phyloP scores from a whole-genome alignment of 2,797 vertebrate species.

The Eutrigla gurnardus region DNA sequence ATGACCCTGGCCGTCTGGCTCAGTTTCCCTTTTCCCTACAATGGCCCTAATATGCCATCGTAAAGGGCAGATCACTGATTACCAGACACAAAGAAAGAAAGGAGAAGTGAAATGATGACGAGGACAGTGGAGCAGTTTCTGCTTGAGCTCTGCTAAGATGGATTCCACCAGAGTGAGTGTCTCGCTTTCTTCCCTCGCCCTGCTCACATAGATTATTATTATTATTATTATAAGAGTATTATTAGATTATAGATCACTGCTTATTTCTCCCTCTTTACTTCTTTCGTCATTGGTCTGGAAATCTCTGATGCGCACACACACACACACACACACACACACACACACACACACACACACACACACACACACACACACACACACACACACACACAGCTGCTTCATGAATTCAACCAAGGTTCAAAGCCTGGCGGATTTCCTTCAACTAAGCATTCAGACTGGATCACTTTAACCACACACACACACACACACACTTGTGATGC shows the following conservation, averaged over 20 bases:
- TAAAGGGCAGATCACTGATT: conserved; percentile 8
- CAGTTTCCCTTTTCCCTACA: neutral
- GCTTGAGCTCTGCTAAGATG: conserved; percentile 6
- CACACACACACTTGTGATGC: neutral
- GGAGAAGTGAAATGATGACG: conserved; percentile 4
- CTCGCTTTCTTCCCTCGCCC: conserved; percentile 3
- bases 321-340: conserved; percentile 4
- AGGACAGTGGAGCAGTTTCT: conserved; percentile 20
- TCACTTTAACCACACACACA: conserved; percentile 25
- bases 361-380: neutral
- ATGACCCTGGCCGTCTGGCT: neutral
- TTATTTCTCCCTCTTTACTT: conserved; percentile 18
- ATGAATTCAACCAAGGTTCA: conserved; percentile 54
- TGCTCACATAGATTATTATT: neutral
- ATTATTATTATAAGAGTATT: too few relatives aligned
- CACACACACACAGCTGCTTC: conserved; percentile 20
- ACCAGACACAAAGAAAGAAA: neutral
- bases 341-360: conserved; percentile 12
- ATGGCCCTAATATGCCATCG: neutral
- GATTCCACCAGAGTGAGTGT: conserved; percentile 8
- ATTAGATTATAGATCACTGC: too few relatives aligned
- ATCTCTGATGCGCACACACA: neutral
- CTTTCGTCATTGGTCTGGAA: conserved; percentile 20
- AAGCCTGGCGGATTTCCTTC: conserved; percentile 59
- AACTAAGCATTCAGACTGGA: conserved; percentile 46